Percentiles rank a stretch among this genome's conserved stretches.
Evolutionary conservation across 2,888 invertebrate species (phyloP).

Genomic region (Drosophila neotestacea): DNA sequence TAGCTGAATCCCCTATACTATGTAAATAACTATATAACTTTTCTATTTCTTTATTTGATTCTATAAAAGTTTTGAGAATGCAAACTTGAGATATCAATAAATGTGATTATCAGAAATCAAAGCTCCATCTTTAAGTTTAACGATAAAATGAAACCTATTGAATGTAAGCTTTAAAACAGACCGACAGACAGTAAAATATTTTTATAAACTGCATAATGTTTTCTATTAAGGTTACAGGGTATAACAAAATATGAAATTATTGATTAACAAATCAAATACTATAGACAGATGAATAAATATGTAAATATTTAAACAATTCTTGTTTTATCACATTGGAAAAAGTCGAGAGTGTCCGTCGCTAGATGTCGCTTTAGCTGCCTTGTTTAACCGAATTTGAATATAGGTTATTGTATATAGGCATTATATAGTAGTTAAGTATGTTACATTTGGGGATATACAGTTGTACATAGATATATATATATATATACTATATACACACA

Average conservation of each 20-base stretch:
- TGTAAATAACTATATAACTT: too few species aligned
- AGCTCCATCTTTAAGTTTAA: not conserved
- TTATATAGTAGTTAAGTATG: slow-evolving; percentile 16
- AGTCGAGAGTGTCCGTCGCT: not conserved
- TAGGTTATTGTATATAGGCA: slow-evolving; percentile 10
- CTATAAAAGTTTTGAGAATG: too few species aligned
- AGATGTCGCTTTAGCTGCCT: slow-evolving; percentile 10
- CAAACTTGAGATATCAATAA: too few species aligned
- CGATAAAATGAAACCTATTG: not conserved
- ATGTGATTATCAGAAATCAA: too few species aligned
- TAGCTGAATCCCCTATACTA: too few species aligned
- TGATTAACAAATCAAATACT: not conserved
- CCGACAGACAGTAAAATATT: not conserved
- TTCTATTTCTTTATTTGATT: too few species aligned
- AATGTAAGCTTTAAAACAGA: not conserved
- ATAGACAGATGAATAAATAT: not conserved
- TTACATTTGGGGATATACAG: slow-evolving; percentile 14
- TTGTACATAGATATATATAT: slow-evolving; percentile 15
- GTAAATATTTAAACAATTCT: slow-evolving; percentile 7
- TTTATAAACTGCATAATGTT: not conserved
- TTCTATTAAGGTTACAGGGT: not conserved
- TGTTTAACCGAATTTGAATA: slow-evolving; percentile 8
- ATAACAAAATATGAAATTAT: not conserved
- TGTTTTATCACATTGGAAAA: slow-evolving; percentile 13
- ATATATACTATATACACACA: slow-evolving; percentile 12